Conservation (phyloP, 2,888 invertebrate species). For the Notocelia uddmanniana region DNA sequence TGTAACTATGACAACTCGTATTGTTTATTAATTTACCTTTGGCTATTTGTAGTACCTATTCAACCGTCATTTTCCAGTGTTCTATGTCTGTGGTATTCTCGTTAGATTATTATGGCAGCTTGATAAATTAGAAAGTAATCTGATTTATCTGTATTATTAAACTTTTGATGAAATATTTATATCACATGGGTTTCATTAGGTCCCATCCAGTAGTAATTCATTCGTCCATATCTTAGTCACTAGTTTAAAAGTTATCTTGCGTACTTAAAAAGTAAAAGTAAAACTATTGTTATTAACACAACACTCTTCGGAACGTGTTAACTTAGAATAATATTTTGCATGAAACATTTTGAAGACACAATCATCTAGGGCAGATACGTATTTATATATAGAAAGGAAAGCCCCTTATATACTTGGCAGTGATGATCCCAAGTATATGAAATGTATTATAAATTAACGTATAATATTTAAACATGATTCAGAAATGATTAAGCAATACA, state of each 20-base stretch:
- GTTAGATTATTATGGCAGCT: conserved; percentile 53
- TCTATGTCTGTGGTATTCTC: conserved; percentile 69
- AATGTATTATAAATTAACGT: background rate
- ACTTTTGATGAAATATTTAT: conserved; percentile 63
- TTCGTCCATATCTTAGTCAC: conserved; percentile 85
- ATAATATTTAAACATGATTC: conserved; percentile 22
- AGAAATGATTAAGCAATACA: conserved; percentile 66
- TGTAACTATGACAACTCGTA: conserved; percentile 2
- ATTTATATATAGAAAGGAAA: conserved; percentile 5
- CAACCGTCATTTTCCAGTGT: conserved; percentile 61
- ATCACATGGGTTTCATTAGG: conserved; percentile 56
- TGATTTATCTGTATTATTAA: conserved; percentile 51
- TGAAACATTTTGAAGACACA: conserved; percentile 19
- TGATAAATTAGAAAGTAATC: conserved; percentile 65
- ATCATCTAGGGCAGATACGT: background rate
- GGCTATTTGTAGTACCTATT: conserved; percentile 21
- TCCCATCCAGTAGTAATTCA: conserved; percentile 74
- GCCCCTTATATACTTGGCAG: conserved; percentile 15
- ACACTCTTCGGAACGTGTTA: conserved; percentile 43
- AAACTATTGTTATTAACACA: conserved; percentile 48
- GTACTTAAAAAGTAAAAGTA: conserved; percentile 81
- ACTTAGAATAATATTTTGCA: conserved; percentile 37
- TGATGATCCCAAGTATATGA: conserved; percentile 7
- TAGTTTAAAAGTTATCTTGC: conserved; percentile 67
- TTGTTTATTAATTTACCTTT: conserved; percentile 8